Percentiles rank a stretch among this genome's conserved stretches.
These are phyloP conservation scores for Eulemur coronatus DNA, from an alignment of 2,797 vertebrate species.

Conservation along the genomic window DNA sequence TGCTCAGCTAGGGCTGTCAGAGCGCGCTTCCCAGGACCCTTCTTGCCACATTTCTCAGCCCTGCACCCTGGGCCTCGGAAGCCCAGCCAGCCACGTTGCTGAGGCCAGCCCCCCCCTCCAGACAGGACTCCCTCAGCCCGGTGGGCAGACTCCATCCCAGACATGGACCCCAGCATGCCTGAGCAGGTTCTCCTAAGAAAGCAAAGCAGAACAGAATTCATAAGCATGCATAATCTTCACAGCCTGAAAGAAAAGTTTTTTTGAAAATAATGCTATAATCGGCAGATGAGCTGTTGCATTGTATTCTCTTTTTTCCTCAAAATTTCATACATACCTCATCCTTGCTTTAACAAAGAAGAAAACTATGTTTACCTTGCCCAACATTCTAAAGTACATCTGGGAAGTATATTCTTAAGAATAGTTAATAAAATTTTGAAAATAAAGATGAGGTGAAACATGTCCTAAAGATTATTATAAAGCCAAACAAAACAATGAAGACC, in stretches of 20 bases:
- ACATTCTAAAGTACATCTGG: neutral
- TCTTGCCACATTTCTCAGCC: accelerated
- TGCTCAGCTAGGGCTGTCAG: neutral
- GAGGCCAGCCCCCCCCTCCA: accelerated
- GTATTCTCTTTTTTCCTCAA: neutral
- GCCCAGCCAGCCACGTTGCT: neutral
- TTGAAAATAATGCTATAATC: neutral
- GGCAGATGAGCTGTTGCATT: accelerated
- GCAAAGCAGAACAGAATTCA: neutral
- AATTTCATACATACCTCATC: neutral
- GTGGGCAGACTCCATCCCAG: neutral
- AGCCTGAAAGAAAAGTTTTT: neutral
- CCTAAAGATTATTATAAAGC: neutral
- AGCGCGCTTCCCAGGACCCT: accelerated
- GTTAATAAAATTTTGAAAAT: neutral
- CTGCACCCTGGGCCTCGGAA: neutral
- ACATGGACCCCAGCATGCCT: neutral
- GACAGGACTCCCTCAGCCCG: accelerated
- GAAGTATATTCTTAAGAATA: neutral
- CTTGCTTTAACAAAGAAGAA: neutral
- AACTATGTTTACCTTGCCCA: neutral
- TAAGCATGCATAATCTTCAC: neutral
- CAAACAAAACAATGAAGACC: neutral
- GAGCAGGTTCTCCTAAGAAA: neutral
- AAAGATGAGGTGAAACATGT: neutral